Base-by-base conservation (phyloP, 2,113 vertebrate genomes). In the Pungitius pungitius region DNA sequence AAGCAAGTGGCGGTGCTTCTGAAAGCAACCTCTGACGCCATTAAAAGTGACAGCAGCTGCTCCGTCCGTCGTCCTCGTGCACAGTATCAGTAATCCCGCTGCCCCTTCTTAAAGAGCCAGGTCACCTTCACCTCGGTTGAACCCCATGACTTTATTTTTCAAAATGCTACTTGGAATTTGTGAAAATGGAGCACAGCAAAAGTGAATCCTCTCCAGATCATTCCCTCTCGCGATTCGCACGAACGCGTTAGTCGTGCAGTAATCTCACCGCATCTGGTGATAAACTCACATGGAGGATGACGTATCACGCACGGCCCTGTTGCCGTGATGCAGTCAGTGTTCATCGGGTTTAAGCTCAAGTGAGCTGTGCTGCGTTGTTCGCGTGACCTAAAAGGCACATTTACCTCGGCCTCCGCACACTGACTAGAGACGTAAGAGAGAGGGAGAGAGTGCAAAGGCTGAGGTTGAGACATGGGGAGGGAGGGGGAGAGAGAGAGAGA, bases 11-110 rank as follows among this genome's bases (percentile, higher is more conserved):
- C 69, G 61, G 73, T 17, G 83, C 77, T 73, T 86, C 74, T 62
- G 73, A 82, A 84, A n/a, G 69, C 85, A 78, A 78, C 82, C 68
- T 85, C 57, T 90, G 91, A 92, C 70, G 80, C 75, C 89, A 92
- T 92, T 91, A 73, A 85, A 91, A 85, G 89, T 92, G 92, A 93
- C 90, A 90, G 89, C 88, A 90, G 87, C 86, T 91, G 89, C 86
- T 89, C 73, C 49, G 70, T 79, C 33, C 33, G 33, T 35, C 33
- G 89, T 85, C 89, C 80, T 75, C 70, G 74, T 75, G 78, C 82
- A 80, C 73, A 27, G 26, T 70, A 77, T 86, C 80, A 81, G 75
- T 82, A 66, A 70, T 76, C 78, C 70, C 73, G 33, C 62, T 45
- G 85, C 84, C 82, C 84, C 83, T 80, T 85, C 82, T 90, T 92